phyloP scores from a whole-genome alignment of 2,113 vertebrate genomes.

The Numida meleagris region DNA sequence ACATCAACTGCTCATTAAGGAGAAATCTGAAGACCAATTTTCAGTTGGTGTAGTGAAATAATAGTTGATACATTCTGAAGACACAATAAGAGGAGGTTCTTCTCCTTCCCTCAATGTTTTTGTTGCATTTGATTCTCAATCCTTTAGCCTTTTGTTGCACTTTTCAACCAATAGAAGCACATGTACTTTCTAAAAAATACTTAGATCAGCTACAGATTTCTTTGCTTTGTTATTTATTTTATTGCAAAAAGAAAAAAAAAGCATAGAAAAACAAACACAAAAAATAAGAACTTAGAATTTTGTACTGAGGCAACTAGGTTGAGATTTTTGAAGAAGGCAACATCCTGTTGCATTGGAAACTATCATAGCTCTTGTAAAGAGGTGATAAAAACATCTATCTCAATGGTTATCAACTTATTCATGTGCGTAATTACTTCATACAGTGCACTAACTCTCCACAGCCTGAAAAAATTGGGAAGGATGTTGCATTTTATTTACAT shows the following conservation, averaged over 20 bases:
- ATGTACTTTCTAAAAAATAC: not conserved
- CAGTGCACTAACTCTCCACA: conserved; percentile 65
- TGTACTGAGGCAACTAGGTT: not conserved
- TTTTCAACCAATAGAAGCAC: not conserved
- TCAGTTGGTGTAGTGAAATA: not conserved
- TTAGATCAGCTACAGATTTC: not conserved
- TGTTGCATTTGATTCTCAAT: not conserved
- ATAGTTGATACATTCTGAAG: not conserved
- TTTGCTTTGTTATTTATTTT: not conserved
- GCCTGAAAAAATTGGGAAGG: not conserved
- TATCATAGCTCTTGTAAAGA: conserved; percentile 70
- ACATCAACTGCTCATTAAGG: not conserved
- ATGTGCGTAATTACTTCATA: conserved; percentile 81
- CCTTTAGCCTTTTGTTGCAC: not conserved
- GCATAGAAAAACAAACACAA: not conserved
- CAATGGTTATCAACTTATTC: conserved; percentile 78
- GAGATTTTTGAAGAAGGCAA: conserved; percentile 64
- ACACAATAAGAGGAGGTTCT: not conserved
- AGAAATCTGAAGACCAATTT: not conserved
- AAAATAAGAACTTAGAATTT: not conserved
- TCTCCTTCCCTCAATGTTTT: not conserved
- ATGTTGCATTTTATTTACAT: not conserved
- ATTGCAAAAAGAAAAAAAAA: not conserved
- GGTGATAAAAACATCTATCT: conserved; percentile 77
- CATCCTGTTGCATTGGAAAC: conserved; percentile 41